Conservation (phyloP, 2,113 vertebrate species). For the Nycticryphes semicollaris region DNA sequence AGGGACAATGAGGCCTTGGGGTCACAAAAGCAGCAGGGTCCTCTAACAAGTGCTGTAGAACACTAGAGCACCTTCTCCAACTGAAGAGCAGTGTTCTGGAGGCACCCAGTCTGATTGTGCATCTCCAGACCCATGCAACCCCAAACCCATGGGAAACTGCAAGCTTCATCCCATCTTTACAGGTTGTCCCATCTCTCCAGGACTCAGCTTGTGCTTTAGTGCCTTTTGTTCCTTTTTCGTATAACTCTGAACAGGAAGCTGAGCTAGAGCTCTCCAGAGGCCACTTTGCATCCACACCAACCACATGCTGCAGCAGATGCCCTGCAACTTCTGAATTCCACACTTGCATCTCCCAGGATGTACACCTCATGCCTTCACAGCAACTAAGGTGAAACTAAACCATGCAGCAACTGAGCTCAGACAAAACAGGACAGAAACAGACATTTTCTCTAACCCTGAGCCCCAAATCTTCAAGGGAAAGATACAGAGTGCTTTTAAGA, state of each 20-base stretch:
- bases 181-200: neutral
- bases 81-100: neutral
- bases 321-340: neutral
- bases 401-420: neutral
- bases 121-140: neutral
- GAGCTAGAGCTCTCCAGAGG: neutral
- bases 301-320: neutral
- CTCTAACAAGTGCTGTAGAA: neutral
- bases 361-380: neutral
- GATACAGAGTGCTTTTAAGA: neutral
- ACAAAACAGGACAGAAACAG: neutral
- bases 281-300: neutral
- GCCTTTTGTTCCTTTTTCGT: neutral
- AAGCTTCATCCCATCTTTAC: neutral
- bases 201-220: neutral
- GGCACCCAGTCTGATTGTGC: neutral
- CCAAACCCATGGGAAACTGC: neutral
- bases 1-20: neutral
- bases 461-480: neutral
- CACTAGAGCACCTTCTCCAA: neutral
- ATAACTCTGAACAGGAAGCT: neutral
- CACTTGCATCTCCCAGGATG: neutral
- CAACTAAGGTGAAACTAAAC: neutral
- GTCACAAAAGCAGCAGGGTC: neutral
- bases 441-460: neutral